Conservation (phyloP, 1,140 invertebrate species). For the Acromyrmex heyeri region DNA sequence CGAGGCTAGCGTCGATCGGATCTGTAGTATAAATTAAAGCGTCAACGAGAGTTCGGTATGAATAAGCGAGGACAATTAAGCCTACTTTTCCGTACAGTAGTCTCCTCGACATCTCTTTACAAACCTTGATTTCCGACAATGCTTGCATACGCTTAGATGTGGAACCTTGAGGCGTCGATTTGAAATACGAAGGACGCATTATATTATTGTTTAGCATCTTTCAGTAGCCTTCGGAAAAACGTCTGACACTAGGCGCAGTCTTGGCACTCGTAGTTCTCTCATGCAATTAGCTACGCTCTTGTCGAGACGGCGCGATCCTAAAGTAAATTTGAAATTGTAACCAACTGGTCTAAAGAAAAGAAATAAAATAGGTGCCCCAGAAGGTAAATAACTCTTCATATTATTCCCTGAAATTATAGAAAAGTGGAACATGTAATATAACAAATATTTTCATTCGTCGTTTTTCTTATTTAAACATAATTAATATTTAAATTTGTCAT, state of each 20-base stretch:
- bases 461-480: background rate
- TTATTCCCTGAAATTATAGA: slow-evolving; percentile 1
- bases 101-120: background rate
- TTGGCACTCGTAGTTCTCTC: background rate
- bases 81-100: background rate
- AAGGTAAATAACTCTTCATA: slow-evolving; percentile 1
- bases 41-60: background rate
- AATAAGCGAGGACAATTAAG: background rate
- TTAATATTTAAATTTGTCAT: too few species aligned
- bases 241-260: background rate
- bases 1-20: background rate
- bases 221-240: slow-evolving; percentile 24
- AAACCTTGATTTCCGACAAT: background rate
- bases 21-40: background rate
- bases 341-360: background rate
- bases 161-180: slow-evolving; percentile 28
- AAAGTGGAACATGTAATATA: background rate
- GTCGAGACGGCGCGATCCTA: background rate
- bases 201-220: slow-evolving; percentile 22
- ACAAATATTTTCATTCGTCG: background rate
- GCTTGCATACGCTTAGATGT: slow-evolving; percentile 1
- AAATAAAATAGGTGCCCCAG: background rate
- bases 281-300: background rate
- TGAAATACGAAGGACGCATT: slow-evolving; percentile 36
- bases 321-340: slow-evolving; percentile 12